Base-by-base conservation (phyloP, 2,888 invertebrate species). In the Aleiodes alternator region DNA sequence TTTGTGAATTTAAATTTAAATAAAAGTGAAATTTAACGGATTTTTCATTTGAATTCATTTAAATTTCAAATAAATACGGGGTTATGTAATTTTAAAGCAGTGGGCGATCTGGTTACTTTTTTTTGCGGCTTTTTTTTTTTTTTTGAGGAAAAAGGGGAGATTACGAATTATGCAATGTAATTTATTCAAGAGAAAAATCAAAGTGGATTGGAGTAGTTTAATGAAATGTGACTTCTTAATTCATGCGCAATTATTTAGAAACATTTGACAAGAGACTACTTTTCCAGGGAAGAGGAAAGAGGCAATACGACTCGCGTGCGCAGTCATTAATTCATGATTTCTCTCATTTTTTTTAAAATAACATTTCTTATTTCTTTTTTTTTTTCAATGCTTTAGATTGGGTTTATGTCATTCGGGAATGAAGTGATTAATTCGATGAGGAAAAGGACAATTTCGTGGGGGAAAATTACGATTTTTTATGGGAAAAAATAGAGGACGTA, bases 101-200 rank as follows among this genome's bases (percentile, higher is more conserved):
- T 61, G 61, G 61, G 61, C 61, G 64, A 43, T 48, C 64, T 43
- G 9, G 48, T 43, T 48, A 16, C 8, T 48, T 29, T 11, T 23
- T 48, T 14, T 14, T 48, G 11, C 23, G 4, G 16, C 16, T 23
- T 38, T 8, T 16, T 16, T 34, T 9, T 7, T 43, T 34, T 34
- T 64, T 64, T 23, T 43, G n/a, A 8, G 16, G 43, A 64, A 64
- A 43, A 48, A 34, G 14, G 12, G 23, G 23, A 23, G 64, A 16
- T 43, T 64, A 16, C 64, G 48, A n/a, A 14, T 64, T 64, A 38
- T 34, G 64, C 64, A 64, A 64, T 48, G 48, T 23, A 48, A 23
- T 64, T 43, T 64, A 64, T 64, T 43, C 64, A 64, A 59, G 38
- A 59, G 64, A 64, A 43, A 64, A 64, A 64, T 43, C 16, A 43